A percentile compares a stretch with the other conserved stretches of the same genome.
Evolutionary conservation across 2,888 invertebrate genomes (phyloP).

Genomic region (Dione juno): DNA sequence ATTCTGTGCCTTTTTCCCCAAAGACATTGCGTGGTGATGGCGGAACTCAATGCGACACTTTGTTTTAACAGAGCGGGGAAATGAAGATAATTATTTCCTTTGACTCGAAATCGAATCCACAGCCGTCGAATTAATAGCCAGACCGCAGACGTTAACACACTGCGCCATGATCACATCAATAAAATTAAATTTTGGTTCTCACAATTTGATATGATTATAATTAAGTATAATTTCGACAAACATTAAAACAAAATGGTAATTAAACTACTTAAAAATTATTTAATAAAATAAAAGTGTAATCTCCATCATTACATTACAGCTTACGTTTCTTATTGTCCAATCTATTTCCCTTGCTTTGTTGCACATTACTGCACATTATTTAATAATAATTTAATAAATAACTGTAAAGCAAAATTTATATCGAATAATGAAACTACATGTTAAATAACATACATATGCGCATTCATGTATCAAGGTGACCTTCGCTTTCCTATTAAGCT

Average conservation of each 20-base stretch:
- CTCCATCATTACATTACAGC: too few species aligned
- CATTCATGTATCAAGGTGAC: conserved; percentile 34
- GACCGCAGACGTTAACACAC: too few species aligned
- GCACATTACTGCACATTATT: too few species aligned
- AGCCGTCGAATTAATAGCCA: too few species aligned
- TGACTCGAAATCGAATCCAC: too few species aligned
- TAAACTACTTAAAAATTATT: not conserved
- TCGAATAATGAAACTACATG: conserved; percentile 6
- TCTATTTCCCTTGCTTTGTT: not conserved
- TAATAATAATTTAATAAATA: not conserved
- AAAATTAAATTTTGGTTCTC: too few species aligned
- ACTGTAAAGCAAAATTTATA: not conserved
- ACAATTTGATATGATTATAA: not conserved
- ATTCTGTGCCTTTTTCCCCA: too few species aligned
- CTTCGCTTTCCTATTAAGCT: conserved; percentile 42
- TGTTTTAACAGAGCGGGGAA: too few species aligned
- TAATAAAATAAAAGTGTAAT: not conserved
- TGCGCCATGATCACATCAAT: too few species aligned
- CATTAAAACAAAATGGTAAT: not conserved
- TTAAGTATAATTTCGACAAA: not conserved
- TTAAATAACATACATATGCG: conserved; percentile 28
- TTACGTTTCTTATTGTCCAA: not conserved
- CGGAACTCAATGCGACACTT: not conserved
- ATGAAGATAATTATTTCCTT: too few species aligned
- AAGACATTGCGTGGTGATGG: too few species aligned